Conservation (phyloP, 2,888 invertebrate species). For the Hermodice carunculata region DNA sequence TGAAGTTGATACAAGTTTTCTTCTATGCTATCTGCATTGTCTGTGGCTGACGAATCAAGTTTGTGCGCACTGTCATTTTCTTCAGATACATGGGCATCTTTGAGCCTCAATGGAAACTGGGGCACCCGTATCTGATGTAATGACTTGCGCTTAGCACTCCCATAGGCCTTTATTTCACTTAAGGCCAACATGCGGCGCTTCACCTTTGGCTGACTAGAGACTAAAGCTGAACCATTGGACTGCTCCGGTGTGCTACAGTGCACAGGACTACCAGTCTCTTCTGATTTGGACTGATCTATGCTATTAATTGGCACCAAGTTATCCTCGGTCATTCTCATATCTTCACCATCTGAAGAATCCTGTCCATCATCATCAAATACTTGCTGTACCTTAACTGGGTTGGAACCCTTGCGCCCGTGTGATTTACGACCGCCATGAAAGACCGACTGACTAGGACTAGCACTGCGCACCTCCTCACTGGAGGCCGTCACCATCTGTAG, state of each 20-base stretch:
- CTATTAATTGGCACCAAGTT: not conserved
- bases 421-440: conserved; percentile 17
- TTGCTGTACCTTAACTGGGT: conserved; percentile 38
- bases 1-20: no score
- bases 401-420: conserved; percentile 40
- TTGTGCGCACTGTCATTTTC: no score
- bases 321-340: not conserved
- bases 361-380: conserved; percentile 21
- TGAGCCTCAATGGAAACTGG: no score
- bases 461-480: not conserved
- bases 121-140: conserved; percentile 21
- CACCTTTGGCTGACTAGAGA: not conserved
- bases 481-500: not conserved
- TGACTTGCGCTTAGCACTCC: conserved; percentile 31
- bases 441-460: conserved; percentile 4
- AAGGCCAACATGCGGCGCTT: not conserved
- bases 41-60: no score
- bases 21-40: no score
- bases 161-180: not conserved
- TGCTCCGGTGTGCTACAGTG: no score
- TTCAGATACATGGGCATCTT: no score
- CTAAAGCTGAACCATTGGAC: not conserved
- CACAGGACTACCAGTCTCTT: no score
- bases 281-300: no score
- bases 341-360: conserved; percentile 14